Base-by-base conservation (phyloP, 2,888 invertebrate genomes). In the Zelleria hepariella region DNA sequence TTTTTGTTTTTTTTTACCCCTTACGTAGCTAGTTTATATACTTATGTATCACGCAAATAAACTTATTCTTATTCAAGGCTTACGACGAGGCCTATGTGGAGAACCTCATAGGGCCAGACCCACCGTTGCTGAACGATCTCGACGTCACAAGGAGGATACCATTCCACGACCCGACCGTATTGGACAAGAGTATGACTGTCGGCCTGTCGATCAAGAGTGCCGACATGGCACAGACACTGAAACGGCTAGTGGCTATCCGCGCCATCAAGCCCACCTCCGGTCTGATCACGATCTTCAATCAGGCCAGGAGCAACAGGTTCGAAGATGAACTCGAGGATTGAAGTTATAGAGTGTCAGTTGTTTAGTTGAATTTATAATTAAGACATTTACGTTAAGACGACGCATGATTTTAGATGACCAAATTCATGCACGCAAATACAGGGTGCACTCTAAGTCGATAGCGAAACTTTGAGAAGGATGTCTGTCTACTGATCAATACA, bases 81-180 rank as follows among this genome's bases (percentile, higher is more conserved):
- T 80, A 84, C 18, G 69, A 81, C 8, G 73, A 75, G 1, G 59
- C 70, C 0, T 86, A 82, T 5, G 73, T 84, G 0, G 72, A 78
- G 0, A 67, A 63, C 0, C n/a, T 84, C 0, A 53, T 87, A 0
- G 86, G 86, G 0, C 80, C 86, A 0, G 60, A 77, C 21, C 84
- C 86, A 0, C 85, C 86, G 0, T n/a, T 76, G 0, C 58, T 86
- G 0, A 80, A 77, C 7, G 24, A 77, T 1, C 49, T 87, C 0
- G 72, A 68, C 0, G 68, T 87, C 0, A 74, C 68, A 23, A 66
- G 71, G 0, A 63, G 70, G 0, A 72, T 65, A 25, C 57, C 63
- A 0, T 86, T 82, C 63, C 80, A 74, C 49, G 78, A 85, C 48
- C 65, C 62, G 0, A 52, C 61, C 0, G 66, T 68, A 27, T 58